These are phyloP conservation scores for Tinea trinotella DNA, from an alignment of 2,888 invertebrate genomes.

Conservation along the genomic window DNA sequence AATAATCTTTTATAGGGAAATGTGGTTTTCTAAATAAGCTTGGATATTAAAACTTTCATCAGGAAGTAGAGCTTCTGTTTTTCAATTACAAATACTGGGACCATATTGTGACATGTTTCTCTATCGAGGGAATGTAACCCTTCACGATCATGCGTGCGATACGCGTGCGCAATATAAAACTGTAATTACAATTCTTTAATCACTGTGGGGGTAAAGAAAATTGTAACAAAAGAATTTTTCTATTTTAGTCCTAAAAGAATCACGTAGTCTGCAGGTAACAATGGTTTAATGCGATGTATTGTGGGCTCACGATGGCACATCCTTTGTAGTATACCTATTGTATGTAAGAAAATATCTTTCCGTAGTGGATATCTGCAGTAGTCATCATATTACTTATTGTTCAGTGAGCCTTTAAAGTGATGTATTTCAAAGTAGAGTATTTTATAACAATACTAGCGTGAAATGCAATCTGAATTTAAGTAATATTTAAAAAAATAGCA, in stretches of 20 bases:
- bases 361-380: background rate
- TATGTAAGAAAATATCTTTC: background rate
- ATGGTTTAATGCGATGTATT: background rate
- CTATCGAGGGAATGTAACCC: background rate
- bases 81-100: no score
- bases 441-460: no score
- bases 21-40: no score
- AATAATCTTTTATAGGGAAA: no score
- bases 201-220: background rate
- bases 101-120: background rate
- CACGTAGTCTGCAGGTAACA: background rate
- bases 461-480: no score
- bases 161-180: background rate
- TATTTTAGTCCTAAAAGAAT: slow-evolving; percentile 1
- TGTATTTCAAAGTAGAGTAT: no score
- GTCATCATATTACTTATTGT: no score
- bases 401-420: no score
- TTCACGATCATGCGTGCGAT: background rate
- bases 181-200: background rate
- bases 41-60: no score
- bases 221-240: background rate
- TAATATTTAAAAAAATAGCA: no score
- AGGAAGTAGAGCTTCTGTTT: no score
- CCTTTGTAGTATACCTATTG: background rate
- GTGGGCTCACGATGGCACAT: background rate